phyloP scores from a whole-genome alignment of 1,140 invertebrate species.

The Lordiphosa mommai region DNA sequence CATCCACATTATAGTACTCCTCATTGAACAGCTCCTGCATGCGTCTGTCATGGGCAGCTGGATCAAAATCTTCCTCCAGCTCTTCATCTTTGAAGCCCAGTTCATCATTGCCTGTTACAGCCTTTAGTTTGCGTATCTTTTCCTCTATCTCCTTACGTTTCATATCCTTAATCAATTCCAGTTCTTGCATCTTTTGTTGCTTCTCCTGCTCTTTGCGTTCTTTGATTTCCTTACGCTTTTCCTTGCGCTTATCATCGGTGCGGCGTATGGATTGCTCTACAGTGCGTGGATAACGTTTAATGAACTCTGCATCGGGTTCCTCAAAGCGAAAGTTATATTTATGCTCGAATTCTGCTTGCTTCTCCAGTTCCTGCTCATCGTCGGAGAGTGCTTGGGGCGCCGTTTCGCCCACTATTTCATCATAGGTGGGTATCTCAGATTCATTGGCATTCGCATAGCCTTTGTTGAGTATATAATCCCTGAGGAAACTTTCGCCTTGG shows the following conservation, averaged over 20 bases:
- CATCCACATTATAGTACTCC: slow-evolving; percentile 89
- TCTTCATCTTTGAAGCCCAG: slow-evolving; percentile 85
- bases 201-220: slow-evolving; percentile 92
- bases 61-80: slow-evolving; percentile 95
- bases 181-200: slow-evolving; percentile 89
- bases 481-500: slow-evolving; percentile 92
- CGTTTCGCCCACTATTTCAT: slow-evolving; percentile 86
- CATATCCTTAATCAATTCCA: slow-evolving; percentile 91
- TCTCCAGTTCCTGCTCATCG: slow-evolving; percentile 89
- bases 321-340: slow-evolving; percentile 98
- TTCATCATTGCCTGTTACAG: slow-evolving; percentile 91
- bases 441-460: slow-evolving; percentile 82
- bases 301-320: slow-evolving; percentile 96
- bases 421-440: slow-evolving; percentile 84
- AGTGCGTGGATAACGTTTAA: slow-evolving; percentile 94
- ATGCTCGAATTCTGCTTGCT: slow-evolving; percentile 94
- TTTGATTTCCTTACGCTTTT: slow-evolving; percentile 88
- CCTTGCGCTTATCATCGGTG: slow-evolving; percentile 88
- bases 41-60: slow-evolving; percentile 90
- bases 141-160: slow-evolving; percentile 95
- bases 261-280: slow-evolving; percentile 90
- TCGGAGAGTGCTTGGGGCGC: slow-evolving; percentile 84
- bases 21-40: slow-evolving; percentile 94
- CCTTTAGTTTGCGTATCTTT: slow-evolving; percentile 92
- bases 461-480: slow-evolving; percentile 96